phyloP scores from a whole-genome alignment of 2,113 vertebrate species.

The Micromys minutus region DNA sequence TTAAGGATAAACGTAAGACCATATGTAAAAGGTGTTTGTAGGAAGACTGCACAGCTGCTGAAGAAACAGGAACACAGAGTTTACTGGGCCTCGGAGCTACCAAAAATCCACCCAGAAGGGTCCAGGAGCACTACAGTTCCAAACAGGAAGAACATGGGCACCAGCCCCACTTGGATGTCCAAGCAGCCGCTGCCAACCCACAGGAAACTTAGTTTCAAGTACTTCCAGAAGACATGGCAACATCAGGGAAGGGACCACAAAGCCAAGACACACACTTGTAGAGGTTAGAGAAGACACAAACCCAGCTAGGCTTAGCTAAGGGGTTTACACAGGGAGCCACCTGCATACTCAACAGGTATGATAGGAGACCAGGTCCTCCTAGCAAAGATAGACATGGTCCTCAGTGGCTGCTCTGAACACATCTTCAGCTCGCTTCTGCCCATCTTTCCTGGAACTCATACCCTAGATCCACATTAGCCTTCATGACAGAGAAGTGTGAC shows the following conservation, averaged over 20 bases:
- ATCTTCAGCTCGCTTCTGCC: neutral
- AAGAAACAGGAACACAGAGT: neutral
- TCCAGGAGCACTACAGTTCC: neutral
- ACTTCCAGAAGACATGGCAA: neutral
- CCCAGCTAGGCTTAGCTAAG: neutral
- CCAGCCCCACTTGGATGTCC: neutral
- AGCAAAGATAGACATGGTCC: neutral
- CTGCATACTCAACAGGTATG: neutral
- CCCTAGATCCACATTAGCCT: neutral
- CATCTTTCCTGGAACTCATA: neutral
- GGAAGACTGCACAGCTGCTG: neutral
- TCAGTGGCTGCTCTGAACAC: no score
- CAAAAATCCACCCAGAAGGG: neutral
- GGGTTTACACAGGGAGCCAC: neutral
- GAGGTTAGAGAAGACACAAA: neutral
- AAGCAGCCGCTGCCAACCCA: neutral
- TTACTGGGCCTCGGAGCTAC: neutral
- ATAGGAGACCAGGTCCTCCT: neutral
- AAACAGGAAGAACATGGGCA: neutral
- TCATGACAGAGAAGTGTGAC: neutral
- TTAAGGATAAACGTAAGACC: neutral
- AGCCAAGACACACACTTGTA: neutral
- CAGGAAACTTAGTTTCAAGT: neutral
- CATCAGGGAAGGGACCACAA: neutral
- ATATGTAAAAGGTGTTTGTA: neutral